phyloP scores from a whole-genome alignment of 2,797 vertebrate species.

The Diglossa cyanea region DNA sequence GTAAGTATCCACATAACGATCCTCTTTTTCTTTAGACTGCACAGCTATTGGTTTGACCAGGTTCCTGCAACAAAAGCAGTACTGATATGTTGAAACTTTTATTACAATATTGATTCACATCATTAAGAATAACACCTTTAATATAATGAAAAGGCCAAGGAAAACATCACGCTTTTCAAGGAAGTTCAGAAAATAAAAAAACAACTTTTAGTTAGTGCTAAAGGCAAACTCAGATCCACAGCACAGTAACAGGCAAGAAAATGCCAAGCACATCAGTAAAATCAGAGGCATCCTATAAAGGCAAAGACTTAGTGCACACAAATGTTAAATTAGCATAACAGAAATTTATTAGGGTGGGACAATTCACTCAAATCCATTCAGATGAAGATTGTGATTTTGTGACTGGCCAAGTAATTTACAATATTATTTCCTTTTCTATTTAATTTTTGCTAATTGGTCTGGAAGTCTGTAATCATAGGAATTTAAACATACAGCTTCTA shows the following conservation, averaged over 20 bases:
- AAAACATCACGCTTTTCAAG: neutral
- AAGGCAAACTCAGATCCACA: neutral
- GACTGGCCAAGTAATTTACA: neutral
- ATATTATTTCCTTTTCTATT: neutral
- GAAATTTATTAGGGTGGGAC: neutral
- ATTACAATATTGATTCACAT: neutral
- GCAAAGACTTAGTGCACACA: neutral
- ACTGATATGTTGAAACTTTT: neutral
- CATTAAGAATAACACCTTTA: neutral
- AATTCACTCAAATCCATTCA: neutral
- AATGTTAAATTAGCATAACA: neutral
- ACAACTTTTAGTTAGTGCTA: neutral
- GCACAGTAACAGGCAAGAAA: neutral
- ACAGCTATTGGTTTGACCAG: constrained; percentile 95
- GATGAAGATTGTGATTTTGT: neutral
- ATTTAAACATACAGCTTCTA: neutral
- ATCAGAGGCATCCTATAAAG: neutral
- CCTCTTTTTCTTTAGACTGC: constrained; percentile 98
- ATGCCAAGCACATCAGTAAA: neutral
- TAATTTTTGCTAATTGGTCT: neutral
- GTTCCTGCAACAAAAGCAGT: constrained; percentile 79
- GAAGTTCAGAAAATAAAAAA: neutral
- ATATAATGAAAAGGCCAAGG: neutral
- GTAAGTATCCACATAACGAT: constrained; percentile 96
- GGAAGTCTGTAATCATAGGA: neutral